Evolutionary conservation across 2,797 vertebrate species (phyloP), one percentile per base, ranked within the genome.

Genomic region (Pogonophryne albipinna): DNA sequence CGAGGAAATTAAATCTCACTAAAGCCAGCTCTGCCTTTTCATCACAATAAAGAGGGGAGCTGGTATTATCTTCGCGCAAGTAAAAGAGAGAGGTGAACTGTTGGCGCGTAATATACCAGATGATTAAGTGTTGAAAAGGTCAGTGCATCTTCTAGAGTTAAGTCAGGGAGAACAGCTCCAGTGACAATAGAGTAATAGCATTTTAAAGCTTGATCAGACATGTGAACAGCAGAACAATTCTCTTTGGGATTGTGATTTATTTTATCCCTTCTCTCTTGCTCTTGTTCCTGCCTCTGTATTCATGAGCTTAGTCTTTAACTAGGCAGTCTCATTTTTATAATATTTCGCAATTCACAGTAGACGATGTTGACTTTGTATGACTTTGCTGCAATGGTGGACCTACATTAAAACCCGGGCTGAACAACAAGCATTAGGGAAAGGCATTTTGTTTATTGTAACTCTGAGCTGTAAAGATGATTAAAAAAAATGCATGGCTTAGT

Each of bases 101-200:
- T 74, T 68, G 27, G 79, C 9, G 53, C 10, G 70, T 87, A 91
- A 93, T 88, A 85, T 84, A 89, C 83, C 87, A 63, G 81, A 90
- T 72, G 80, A 80, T 78, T 82, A 87, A 89, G 78, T 66, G 85
- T 23, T 79, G 85, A 91, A 92, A 91, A 92, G 90, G 92, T 94
- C 91, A 87, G 58, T 63, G 87, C 83, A 83, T 89, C 86, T 89
- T 84, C 78, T 76, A 12, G 73, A 84, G 84, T 87, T 89, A 86
- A 89, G 89, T 78, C 72, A 85, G 78, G 80, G 79, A 87, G 84
- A 91, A 80, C 63, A 80, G 77, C 72, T 72, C 51, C 68, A 69
- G 79, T 86, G 85, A 92, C 90, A 90, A 85, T 73, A 42, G 86
- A 77, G 71, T 84, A 84, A 90, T 86, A 69, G 79, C 76, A 71